Percentiles rank a stretch among this genome's conserved stretches.
phyloP scores from a whole-genome alignment of 1,140 invertebrate species.

The Bombus breviceps region DNA sequence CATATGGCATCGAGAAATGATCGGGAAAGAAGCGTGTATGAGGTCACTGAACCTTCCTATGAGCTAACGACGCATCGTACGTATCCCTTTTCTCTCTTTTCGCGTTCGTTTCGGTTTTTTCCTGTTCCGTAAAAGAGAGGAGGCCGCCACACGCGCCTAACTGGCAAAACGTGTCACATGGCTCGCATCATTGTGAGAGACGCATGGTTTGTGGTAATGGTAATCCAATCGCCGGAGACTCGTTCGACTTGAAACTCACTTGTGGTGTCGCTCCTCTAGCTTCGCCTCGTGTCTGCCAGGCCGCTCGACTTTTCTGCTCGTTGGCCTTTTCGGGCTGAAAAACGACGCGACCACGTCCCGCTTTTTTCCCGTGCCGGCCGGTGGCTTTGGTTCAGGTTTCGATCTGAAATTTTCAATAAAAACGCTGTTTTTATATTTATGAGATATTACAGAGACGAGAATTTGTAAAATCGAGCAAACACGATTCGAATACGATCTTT shows the following conservation, averaged over 20 bases:
- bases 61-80: conserved; percentile 38
- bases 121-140: conserved; percentile 2
- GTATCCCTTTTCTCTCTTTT: conserved; percentile 19
- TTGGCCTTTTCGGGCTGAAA: conserved; percentile 62
- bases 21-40: conserved; percentile 28
- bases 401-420: conserved; percentile 61
- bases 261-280: conserved; percentile 38
- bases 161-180: conserved; percentile 9
- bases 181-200: conserved; percentile 8
- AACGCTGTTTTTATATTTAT: not conserved
- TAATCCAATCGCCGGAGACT: not conserved
- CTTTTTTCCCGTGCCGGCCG: conserved; percentile 49
- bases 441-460: no score
- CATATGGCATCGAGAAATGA: conserved; percentile 46
- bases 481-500: not conserved
- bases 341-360: conserved; percentile 62
- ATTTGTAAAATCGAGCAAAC: not conserved
- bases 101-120: not conserved
- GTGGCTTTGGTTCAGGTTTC: conserved; percentile 39
- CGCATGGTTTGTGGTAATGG: not conserved
- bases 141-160: not conserved
- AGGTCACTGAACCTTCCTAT: conserved; percentile 49
- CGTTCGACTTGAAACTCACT: conserved; percentile 49
- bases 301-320: conserved; percentile 56
- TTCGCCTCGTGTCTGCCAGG: conserved; percentile 21